Conservation (phyloP, 2,888 invertebrate genomes). For the Campoletis raptor region DNA sequence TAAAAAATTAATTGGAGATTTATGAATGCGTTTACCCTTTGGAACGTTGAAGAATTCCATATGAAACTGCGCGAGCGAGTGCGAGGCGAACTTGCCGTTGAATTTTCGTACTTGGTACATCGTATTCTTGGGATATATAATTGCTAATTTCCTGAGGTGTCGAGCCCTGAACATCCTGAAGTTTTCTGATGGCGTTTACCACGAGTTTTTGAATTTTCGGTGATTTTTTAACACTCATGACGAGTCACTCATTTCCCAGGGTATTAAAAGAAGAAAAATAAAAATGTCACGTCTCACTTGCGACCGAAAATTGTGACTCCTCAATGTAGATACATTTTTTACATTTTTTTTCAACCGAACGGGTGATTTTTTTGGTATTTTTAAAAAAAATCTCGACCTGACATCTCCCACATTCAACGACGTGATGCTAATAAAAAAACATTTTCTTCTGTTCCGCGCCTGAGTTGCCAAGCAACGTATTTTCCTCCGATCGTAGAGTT, state of each 20-base stretch:
- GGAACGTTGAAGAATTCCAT: slow-evolving; percentile 79
- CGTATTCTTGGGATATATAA: slow-evolving; percentile 80
- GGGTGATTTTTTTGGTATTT: slow-evolving; percentile 42
- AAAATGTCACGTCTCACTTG: neutral
- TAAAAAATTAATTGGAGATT: neutral
- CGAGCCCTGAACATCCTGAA: slow-evolving; percentile 80
- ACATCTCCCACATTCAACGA: slow-evolving; percentile 43
- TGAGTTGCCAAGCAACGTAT: slow-evolving; percentile 58
- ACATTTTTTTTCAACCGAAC: slow-evolving; percentile 31
- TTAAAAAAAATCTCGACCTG: slow-evolving; percentile 31
- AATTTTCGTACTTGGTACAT: slow-evolving; percentile 75
- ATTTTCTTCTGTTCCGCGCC: slow-evolving; percentile 20
- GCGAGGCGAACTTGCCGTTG: slow-evolving; percentile 78
- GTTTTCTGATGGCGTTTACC: slow-evolving; percentile 79
- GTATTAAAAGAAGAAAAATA: neutral
- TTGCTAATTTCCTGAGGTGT: slow-evolving; percentile 80
- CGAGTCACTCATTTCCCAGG: slow-evolving; percentile 44
- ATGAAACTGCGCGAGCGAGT: slow-evolving; percentile 79
- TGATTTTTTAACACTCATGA: slow-evolving; percentile 71
- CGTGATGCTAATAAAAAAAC: slow-evolving; percentile 32
- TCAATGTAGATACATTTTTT: slow-evolving; percentile 54
- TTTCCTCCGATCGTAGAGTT: slow-evolving; percentile 33
- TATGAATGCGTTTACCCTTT: slow-evolving; percentile 73
- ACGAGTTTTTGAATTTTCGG: slow-evolving; percentile 81
- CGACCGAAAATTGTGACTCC: slow-evolving; percentile 21